Evolutionary conservation across 2,797 vertebrate species (phyloP), one percentile per base, ranked within the genome.

Genomic region (Pipistrellus pygmaeus): DNA sequence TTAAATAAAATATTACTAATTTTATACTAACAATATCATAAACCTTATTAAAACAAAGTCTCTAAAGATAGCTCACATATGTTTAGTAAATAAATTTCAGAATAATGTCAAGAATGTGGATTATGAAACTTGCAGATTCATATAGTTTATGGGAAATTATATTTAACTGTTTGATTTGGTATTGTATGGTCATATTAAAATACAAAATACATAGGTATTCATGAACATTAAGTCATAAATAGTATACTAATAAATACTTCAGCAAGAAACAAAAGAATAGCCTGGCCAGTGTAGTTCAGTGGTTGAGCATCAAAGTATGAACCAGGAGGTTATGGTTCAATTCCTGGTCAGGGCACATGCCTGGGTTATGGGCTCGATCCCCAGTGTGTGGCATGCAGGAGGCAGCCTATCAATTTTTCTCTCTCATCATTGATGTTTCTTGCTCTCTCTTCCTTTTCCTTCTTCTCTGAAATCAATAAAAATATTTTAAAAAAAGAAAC

Each of bases 111-210:
- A 82, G 4, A 78, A 32, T 35, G 81, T 55, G 8, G 3, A 71
- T 84, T 62, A 57, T 90, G 41, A 78, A 86, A 92, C 4, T 87
- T 94, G 53, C 71, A 93, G 53, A 72, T 86, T 87, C 46, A 62
- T 25, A 30, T 32, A 57, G 62, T 18, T 89, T 73, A 35, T 53
- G 76, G 17, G 20, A 90, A 87, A 66, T 57, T 35, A 23, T 68
- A 38, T 46, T 96, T 84, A 86, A 6, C n/a, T 6, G 78, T 88
- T 93, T 85, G 6, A 91, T 4, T 93, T 27, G 17, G 12, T 55
- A 81, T 68, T 71, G 80, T 35, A 41, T 75, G 41, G 1, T 81
- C 17, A 73, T 72, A 60, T 77, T 84, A 85, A 90, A 88, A 73
- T 81, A 20, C 75, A n/a, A 68, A 27, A 60, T 15, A 91, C 60